phyloP scores from a whole-genome alignment of 2,113 vertebrate species.

The Sminthopsis crassicaudata region DNA sequence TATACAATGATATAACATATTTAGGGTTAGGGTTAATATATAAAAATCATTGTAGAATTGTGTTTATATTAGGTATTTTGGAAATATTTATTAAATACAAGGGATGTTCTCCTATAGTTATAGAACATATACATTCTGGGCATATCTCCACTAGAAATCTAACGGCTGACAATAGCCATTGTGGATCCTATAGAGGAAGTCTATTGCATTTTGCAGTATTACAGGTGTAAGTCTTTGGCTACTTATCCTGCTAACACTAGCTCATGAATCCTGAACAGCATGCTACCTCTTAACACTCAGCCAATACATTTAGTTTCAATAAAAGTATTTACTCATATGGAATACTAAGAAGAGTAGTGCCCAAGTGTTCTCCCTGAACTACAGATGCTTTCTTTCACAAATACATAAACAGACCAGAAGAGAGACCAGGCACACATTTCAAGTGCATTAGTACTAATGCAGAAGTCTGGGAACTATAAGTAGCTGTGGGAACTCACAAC shows the following conservation, averaged over 20 bases:
- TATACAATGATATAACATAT: too few species aligned
- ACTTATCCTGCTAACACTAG: background rate
- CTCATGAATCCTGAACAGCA: background rate
- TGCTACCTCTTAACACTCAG: background rate
- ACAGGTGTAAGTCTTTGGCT: background rate
- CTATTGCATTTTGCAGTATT: background rate
- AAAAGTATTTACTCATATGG: background rate
- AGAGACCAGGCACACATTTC: background rate
- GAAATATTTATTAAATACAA: too few species aligned
- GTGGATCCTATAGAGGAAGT: background rate
- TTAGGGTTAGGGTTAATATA: too few species aligned
- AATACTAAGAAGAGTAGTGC: background rate
- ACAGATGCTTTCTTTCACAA: background rate
- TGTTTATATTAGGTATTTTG: too few species aligned
- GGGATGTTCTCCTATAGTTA: too few species aligned
- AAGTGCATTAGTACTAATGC: background rate
- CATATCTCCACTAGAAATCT: background rate
- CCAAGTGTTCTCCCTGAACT: background rate
- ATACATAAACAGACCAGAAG: background rate
- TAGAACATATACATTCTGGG: too few species aligned
- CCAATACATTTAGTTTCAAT: background rate
- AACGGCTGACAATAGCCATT: background rate
- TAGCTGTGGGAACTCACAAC: background rate
- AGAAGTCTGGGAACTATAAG: background rate
- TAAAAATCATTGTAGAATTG: too few species aligned